Evolutionary conservation across 1,140 invertebrate genomes (phyloP), one percentile per base, ranked within the genome.

Genomic region (Ganaspis sp.): DNA sequence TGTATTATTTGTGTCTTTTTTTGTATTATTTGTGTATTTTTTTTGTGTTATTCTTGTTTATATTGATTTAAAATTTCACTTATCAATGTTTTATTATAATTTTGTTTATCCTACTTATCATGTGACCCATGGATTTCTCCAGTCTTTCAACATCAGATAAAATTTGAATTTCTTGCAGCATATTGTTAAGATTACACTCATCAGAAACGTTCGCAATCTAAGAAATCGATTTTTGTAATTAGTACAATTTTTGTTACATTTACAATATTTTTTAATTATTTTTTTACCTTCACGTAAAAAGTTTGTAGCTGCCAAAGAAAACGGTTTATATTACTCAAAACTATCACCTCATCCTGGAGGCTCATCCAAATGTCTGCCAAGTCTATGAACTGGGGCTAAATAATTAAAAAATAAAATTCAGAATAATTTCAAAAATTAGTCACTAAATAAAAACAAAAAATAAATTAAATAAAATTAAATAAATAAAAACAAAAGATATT

Each of bases 301-400:
- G 75, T 82, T 37, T 92, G 87, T 29, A 94, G 72, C 58, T 91
- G 88, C 37, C 87, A 90, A 69, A 93, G 90, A 4, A 94, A 90
- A 2, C 90, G 89, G 79, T 93, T 93, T 1, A 93, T 88, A 12
- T 91, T 92, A n/a, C 92, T 93, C 45, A 95, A 84, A n/a, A 93
- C 86, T 19, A 93, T 92, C 77, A 93, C 92, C 70, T 93, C 91
- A 77, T 94, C 92, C 83, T 95, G 94, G 80, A 95, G 90, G 15
- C 90, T 87, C 9, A 92, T 89, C 94, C 94, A 95, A 6, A 92
- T 91, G 45, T 92, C 85, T 80, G 93, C 92, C 4, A 95, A 80
- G 76, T 93, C 92, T 34, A 92, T 90, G 83, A 95, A 95, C 42
- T 93, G 89, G 0, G 94, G 94, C 94, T 95, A 87, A 87, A 23